Percentiles rank a stretch among this genome's conserved stretches.
Conservation (phyloP, 92 coral and sea anemone species). For the Porites divaricata region DNA sequence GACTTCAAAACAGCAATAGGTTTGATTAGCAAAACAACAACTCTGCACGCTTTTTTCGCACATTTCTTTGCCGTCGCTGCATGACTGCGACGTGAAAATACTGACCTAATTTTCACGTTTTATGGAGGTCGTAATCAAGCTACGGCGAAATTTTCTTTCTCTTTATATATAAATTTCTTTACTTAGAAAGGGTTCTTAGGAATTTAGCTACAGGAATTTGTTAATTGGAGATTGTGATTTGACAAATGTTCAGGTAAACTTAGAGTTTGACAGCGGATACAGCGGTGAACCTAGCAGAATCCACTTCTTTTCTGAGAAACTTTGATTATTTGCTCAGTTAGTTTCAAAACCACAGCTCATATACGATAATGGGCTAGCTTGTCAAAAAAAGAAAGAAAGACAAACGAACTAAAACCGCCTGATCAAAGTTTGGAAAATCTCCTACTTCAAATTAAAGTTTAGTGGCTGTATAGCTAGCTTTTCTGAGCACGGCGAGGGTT, state of each 20-base stretch:
- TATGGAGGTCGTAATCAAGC: too few relatives aligned
- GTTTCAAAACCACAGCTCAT: background rate
- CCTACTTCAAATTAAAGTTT: background rate
- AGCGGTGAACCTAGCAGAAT: background rate
- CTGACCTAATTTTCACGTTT: too few relatives aligned
- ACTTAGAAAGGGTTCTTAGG: background rate
- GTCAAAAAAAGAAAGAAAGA: background rate
- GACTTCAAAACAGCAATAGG: too few relatives aligned
- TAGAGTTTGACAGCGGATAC: conserved; percentile 4
- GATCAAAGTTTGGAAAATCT: background rate
- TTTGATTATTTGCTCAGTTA: background rate
- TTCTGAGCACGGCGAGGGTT: background rate
- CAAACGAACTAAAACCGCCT: background rate
- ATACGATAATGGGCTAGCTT: background rate
- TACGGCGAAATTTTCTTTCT: too few relatives aligned
- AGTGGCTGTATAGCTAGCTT: background rate
- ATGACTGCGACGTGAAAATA: too few relatives aligned
- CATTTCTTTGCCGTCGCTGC: too few relatives aligned
- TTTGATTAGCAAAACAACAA: too few relatives aligned
- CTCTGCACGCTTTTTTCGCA: too few relatives aligned
- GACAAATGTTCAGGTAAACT: background rate
- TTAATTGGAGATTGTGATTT: background rate
- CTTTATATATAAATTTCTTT: background rate
- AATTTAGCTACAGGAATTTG: background rate
- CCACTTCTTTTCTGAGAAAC: background rate